Evolutionary conservation across 2,888 invertebrate species (phyloP), one percentile per base, ranked within the genome.

Genomic region (Lepidochrysops patricia): DNA sequence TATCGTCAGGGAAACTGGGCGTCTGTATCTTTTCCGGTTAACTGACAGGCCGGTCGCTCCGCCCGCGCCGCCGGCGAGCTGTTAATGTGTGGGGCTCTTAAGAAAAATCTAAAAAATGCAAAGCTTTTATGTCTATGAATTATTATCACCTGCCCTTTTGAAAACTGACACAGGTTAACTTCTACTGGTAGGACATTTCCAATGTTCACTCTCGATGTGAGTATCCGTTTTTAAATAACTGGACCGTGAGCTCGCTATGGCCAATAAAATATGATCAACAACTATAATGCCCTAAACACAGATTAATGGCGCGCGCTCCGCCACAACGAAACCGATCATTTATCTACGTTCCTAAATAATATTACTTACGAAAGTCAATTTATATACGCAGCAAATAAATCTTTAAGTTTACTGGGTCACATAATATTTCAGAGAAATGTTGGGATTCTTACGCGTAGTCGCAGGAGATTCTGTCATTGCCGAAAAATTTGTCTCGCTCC

Each of bases 351-450:
- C 4, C 43, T 43, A 43, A 43, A 23, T 43, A 43, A 43, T 43
- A 23, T 43, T 43, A 43, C 43, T 43, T 43, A 7, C 43, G 19
- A 43, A 43, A 43, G 19, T 43, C 43, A 43, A 43, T 43, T 43
- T 43, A 43, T 43, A 43, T 23, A 43, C 43, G 43, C 43, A 43
- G 43, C 43, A 19, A 43, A 37, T 37, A 37, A 37, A 37, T 37
- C 15, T 37, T 37, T 43, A 3, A 19, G 23, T 23, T 43, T 43
- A 43, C 9, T 43, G 9, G 19, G 43, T 23, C 43, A 43, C 23
- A 43, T 19, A 43, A 9, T 43, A 37, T 15, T 19, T 43, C 43
- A 23, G 43, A 43, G 19, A 19, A 43, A 43, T 43, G 9, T 9
- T 43, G 15, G 7, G 15, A 1, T 37, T 37, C 15, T 13, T 3